phyloP scores from a whole-genome alignment of 2,113 vertebrate genomes.

The Oreotragus oreotragus region DNA sequence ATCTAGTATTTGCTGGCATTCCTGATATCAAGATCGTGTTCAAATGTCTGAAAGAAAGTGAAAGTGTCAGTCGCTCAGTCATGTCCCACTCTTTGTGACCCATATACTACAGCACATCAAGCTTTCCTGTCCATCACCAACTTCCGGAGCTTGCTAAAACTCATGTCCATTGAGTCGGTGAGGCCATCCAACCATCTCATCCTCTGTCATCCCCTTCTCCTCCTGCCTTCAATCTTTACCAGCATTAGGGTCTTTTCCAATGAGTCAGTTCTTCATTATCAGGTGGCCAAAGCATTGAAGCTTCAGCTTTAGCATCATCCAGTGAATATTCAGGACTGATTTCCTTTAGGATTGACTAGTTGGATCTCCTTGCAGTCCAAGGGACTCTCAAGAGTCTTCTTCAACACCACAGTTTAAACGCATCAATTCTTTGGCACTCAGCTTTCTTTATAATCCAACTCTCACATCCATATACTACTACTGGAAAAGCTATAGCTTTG shows the following conservation, averaged over 20 bases:
- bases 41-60: background rate
- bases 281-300: background rate
- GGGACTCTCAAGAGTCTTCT: background rate
- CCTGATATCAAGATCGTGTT: background rate
- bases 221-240: background rate
- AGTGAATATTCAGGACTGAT: background rate
- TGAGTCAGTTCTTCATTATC: background rate
- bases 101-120: background rate
- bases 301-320: background rate
- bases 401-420: background rate
- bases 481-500: background rate
- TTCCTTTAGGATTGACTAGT: background rate
- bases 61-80: background rate
- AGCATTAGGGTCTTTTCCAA: background rate
- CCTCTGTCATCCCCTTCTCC: background rate
- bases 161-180: fast-evolving
- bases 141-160: fast-evolving
- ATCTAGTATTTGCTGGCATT: background rate
- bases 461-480: background rate
- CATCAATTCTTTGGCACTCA: fast-evolving
- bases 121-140: background rate
- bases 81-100: background rate
- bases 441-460: background rate
- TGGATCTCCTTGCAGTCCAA: background rate
- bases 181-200: background rate